Conservation (phyloP, 2,113 vertebrate species). For the Hyperopisus bebe region DNA sequence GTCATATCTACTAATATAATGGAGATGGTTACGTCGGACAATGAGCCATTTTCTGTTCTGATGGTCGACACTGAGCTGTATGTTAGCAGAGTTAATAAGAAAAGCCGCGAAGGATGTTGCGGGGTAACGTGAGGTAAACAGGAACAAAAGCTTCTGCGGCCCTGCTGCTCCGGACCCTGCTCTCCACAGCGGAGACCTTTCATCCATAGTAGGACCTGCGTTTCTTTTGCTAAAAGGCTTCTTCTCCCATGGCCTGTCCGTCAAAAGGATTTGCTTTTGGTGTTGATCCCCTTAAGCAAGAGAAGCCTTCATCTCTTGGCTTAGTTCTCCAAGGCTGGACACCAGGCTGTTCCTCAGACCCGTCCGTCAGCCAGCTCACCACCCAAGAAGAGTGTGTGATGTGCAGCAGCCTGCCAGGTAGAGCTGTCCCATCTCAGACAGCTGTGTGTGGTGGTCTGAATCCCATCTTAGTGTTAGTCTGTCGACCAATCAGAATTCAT, state of each 20-base stretch:
- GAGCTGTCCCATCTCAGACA: background rate
- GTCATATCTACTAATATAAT: background rate
- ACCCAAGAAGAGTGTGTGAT: conserved; percentile 36
- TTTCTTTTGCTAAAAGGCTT: background rate
- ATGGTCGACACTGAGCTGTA: background rate
- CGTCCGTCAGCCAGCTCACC: conserved; percentile 38
- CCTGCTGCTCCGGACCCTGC: background rate
- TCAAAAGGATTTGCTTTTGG: background rate
- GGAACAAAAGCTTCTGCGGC: background rate
- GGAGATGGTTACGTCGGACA: background rate
- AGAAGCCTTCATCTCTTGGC: background rate
- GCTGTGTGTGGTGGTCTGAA: conserved; percentile 25
- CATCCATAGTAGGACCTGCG: background rate
- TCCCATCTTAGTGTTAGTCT: conserved; percentile 35
- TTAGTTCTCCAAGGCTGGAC: background rate
- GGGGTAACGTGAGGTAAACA: background rate
- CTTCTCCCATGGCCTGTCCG: background rate
- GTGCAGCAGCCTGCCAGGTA: background rate
- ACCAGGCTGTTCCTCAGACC: conserved; percentile 10
- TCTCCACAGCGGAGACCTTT: background rate
- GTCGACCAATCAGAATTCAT: conserved; percentile 13
- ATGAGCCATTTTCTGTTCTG: background rate
- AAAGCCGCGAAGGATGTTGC: background rate
- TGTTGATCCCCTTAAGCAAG: background rate
- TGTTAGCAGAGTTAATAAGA: background rate